Conservation (phyloP, 1,140 invertebrate species). For the Nomia melanderi region DNA sequence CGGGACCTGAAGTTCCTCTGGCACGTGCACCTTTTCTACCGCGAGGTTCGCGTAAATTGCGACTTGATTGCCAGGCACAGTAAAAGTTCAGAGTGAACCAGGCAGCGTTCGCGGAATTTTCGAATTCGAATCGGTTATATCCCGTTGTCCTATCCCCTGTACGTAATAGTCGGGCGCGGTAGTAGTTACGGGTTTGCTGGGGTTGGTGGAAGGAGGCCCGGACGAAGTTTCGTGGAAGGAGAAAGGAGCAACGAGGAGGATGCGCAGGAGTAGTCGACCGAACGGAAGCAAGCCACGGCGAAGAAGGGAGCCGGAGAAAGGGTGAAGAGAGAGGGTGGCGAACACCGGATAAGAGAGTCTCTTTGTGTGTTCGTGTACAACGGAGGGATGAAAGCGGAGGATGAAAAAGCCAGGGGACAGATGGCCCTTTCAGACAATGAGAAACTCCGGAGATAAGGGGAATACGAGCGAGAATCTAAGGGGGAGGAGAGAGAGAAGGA, state of each 20-base stretch:
- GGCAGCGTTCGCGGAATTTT: not conserved
- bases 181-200: no score
- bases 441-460: slow-evolving; percentile 80
- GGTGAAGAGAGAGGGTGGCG: slow-evolving; percentile 54
- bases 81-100: not conserved
- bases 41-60: no score
- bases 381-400: slow-evolving; percentile 74
- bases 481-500: slow-evolving; percentile 42
- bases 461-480: slow-evolving; percentile 61
- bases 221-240: slow-evolving; percentile 49
- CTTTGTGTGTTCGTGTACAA: slow-evolving; percentile 66
- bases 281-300: slow-evolving; percentile 56
- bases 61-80: not conserved
- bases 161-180: not conserved
- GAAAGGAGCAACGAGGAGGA: slow-evolving; percentile 61
- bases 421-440: slow-evolving; percentile 81
- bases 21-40: not conserved
- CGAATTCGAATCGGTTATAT: not conserved
- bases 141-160: not conserved
- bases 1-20: no score
- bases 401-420: slow-evolving; percentile 79
- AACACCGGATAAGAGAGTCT: slow-evolving; percentile 67
- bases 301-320: slow-evolving; percentile 50
- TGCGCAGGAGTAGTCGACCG: slow-evolving; percentile 37
- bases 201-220: slow-evolving; percentile 2